Evolutionary conservation across 2,797 vertebrate genomes (phyloP).

Genomic region (Ibycter americanus): DNA sequence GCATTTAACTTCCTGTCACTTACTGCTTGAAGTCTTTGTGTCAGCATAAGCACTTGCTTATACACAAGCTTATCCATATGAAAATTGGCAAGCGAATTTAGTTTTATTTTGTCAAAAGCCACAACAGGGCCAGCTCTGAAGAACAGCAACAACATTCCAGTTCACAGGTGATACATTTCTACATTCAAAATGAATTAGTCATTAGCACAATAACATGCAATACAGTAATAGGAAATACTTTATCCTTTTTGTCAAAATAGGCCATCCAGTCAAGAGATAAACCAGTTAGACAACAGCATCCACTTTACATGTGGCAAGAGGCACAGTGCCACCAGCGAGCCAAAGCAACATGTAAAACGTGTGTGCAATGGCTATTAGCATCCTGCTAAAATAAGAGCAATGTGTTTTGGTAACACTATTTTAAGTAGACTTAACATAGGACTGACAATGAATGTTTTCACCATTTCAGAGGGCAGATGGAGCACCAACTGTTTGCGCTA

Average conservation of each 20-base stretch:
- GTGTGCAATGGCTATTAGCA: not conserved
- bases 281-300: not conserved
- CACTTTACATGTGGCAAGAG: not conserved
- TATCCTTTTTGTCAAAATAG: not conserved
- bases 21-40: not conserved
- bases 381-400: not conserved
- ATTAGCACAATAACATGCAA: not conserved
- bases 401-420: not conserved
- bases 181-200: not conserved
- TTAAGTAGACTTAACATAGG: not conserved
- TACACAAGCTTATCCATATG: not conserved
- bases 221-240: not conserved
- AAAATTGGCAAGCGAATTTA: not conserved
- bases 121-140: not conserved
- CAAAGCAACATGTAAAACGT: not conserved
- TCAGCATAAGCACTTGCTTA: not conserved
- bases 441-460: not conserved
- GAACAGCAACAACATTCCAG: not conserved
- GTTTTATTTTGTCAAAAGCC: not conserved
- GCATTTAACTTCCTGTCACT: slow-evolving; percentile 2
- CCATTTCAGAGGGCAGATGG: not conserved
- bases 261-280: not conserved
- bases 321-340: not conserved
- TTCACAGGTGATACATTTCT: not conserved
- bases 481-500: not conserved